Base-by-base conservation (phyloP, 2,888 invertebrate genomes). In the Sympetrum striolatum region DNA sequence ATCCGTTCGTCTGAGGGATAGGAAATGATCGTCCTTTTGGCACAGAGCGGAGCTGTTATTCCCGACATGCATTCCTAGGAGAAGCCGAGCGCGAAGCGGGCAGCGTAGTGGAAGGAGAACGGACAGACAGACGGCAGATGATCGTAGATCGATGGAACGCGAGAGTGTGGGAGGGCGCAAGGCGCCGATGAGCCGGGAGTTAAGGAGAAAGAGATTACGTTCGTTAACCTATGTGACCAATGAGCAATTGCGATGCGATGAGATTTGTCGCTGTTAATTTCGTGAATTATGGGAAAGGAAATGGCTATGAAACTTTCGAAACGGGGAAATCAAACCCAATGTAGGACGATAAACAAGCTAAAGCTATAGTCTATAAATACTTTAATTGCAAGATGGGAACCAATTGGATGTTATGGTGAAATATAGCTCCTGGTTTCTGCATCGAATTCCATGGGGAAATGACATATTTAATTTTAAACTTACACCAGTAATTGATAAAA, bases 21-120 rank as follows among this genome's bases (percentile, higher is more conserved):
- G 25, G 64, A 64, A 73, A 14, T 31, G 73, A 25, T 73, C 73
- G 73, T 14, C 73, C 25, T 22, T 25, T 31, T 31, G 25, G 25
- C 31, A 31, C 73, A 14, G 31, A 73, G 73, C 31, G 31, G 31
- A 18, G 25, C 25, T 73, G 25, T 73, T 25, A 48, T 39, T 37
- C 58, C 12, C 12, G 8, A 37, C 18, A 37, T 58, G 35, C 60
- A 86, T 86, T 58, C 86, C 86, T n/a, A 60, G 86, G 37, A 58
- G 86, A 86, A 86, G 86, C 60, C 58, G 86, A 86, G 58, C 58
- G 86, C 37, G 86, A 86, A 60, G 86, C 35, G 31, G 37, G 86
- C 86, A 86, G 86, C 10, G 22, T 35, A 60, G 86, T 60, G 58
- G 53, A 64, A 82, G 82, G 58, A 82, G 35, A 82, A 82, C 58